Evolutionary conservation across 2,888 invertebrate species (phyloP).

Genomic region (Metellina segmentata): DNA sequence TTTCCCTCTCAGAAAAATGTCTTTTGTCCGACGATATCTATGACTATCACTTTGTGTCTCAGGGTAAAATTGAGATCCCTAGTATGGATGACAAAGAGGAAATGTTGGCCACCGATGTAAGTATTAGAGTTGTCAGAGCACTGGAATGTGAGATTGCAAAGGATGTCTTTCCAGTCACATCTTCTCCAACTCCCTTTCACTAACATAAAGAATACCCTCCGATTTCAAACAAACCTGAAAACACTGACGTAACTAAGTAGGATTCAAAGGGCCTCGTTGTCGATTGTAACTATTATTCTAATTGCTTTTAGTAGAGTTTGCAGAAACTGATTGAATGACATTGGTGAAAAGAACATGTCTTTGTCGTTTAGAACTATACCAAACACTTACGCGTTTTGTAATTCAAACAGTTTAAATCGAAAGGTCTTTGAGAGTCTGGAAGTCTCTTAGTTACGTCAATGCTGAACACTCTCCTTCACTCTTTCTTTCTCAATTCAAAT

Average conservation of each 20-base stretch:
- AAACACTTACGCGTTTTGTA: not conserved
- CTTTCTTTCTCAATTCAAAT: not conserved
- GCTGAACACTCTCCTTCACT: not conserved
- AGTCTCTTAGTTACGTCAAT: not conserved
- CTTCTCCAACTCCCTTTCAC: not conserved
- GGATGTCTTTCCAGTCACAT: not conserved
- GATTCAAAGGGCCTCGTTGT: too few species aligned
- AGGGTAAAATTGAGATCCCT: slow-evolving; percentile 98
- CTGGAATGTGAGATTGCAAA: slow-evolving; percentile 2
- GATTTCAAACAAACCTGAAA: not conserved
- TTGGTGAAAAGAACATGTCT: too few species aligned
- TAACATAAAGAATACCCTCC: not conserved
- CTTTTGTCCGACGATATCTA: slow-evolving; percentile 87
- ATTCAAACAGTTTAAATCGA: not conserved
- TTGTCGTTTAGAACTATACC: too few species aligned
- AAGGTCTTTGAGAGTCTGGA: not conserved
- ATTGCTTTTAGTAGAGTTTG: too few species aligned
- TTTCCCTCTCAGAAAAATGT: slow-evolving; percentile 57
- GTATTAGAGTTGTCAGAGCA: slow-evolving; percentile 81
- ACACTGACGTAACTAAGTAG: not conserved
- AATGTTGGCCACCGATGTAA: slow-evolving; percentile 93
- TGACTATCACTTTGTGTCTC: slow-evolving; percentile 96
- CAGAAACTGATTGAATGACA: too few species aligned
- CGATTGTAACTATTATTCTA: too few species aligned
- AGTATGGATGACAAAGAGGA: slow-evolving; percentile 97